phyloP scores from a whole-genome alignment of 2,888 invertebrate species.

The Cyrtodaria siliqua region DNA sequence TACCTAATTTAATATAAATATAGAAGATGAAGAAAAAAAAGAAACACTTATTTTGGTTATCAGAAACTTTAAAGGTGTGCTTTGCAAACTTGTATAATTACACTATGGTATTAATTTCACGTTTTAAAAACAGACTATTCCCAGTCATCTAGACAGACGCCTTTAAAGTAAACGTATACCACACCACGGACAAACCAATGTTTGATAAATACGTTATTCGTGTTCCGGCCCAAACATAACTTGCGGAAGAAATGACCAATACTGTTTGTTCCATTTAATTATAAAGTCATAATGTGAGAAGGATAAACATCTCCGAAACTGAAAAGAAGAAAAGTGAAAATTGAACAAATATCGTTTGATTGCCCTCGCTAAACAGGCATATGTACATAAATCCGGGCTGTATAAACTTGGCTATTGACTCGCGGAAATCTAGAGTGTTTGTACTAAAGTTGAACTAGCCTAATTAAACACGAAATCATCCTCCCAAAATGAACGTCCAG shows the following conservation, averaged over 20 bases:
- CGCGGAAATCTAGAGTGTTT: conserved; percentile 51
- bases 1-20: too few species aligned
- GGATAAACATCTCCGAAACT: conserved; percentile 50
- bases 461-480: conserved; percentile 67
- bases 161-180: too few species aligned
- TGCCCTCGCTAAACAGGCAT: conserved; percentile 50
- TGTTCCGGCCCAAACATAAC: too few species aligned
- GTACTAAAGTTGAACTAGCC: conserved; percentile 49
- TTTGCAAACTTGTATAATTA: too few species aligned
- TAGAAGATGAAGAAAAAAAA: too few species aligned
- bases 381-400: conserved; percentile 58
- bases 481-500: conserved; percentile 55
- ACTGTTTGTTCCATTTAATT: conserved; percentile 51
- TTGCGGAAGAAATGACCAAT: conserved; percentile 4
- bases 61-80: too few species aligned
- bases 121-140: too few species aligned
- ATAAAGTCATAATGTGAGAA: conserved; percentile 60
- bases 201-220: too few species aligned
- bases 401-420: conserved; percentile 49
- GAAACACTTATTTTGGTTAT: too few species aligned
- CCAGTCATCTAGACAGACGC: too few species aligned
- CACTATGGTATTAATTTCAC: too few species aligned
- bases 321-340: conserved; percentile 52
- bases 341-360: conserved; percentile 48
- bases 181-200: too few species aligned